Percentiles rank a stretch among this genome's conserved stretches.
These are phyloP conservation scores for Goniozus legneri DNA, from an alignment of 1,140 invertebrate species.

Conservation along the genomic window DNA sequence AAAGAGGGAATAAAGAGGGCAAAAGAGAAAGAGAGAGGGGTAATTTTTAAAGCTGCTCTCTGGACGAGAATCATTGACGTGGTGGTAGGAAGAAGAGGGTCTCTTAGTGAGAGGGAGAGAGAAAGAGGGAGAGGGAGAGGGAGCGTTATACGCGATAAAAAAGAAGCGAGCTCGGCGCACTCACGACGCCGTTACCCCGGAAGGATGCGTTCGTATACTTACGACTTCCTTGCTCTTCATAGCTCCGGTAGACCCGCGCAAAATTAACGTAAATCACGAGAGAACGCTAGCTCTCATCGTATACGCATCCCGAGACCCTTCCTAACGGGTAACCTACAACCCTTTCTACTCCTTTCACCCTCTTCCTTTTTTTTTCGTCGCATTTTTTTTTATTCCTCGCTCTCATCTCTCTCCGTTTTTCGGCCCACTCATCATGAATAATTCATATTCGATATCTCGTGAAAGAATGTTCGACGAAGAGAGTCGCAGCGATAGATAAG, in stretches of 20 bases:
- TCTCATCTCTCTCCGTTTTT: background rate
- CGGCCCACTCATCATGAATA: slow-evolving; percentile 25
- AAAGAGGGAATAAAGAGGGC: too few relatives aligned
- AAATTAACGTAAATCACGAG: slow-evolving; percentile 32
- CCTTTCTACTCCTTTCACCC: background rate
- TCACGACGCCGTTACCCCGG: slow-evolving; percentile 19
- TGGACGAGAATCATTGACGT: too few relatives aligned
- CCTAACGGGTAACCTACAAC: too few relatives aligned
- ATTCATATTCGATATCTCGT: slow-evolving; percentile 28
- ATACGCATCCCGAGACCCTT: slow-evolving; percentile 9
- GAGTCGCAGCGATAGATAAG: too few relatives aligned
- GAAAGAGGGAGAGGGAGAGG: background rate
- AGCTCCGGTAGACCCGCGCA: slow-evolving; percentile 18
- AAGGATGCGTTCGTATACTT: slow-evolving; percentile 26
- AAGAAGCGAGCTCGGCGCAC: too few relatives aligned
- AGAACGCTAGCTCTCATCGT: slow-evolving; percentile 16
- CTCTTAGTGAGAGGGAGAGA: background rate
- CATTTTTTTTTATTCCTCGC: slow-evolving; percentile 24
- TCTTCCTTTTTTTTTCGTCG: too few relatives aligned
- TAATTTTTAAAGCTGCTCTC: too few relatives aligned
- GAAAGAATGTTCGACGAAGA: too few relatives aligned
- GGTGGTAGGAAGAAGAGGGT: too few relatives aligned
- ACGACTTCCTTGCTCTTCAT: slow-evolving; percentile 18
- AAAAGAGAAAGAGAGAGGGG: too few relatives aligned
- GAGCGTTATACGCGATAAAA: slow-evolving; percentile 19